Conservation (phyloP, 2,797 vertebrate species). For the Morelia viridis region DNA sequence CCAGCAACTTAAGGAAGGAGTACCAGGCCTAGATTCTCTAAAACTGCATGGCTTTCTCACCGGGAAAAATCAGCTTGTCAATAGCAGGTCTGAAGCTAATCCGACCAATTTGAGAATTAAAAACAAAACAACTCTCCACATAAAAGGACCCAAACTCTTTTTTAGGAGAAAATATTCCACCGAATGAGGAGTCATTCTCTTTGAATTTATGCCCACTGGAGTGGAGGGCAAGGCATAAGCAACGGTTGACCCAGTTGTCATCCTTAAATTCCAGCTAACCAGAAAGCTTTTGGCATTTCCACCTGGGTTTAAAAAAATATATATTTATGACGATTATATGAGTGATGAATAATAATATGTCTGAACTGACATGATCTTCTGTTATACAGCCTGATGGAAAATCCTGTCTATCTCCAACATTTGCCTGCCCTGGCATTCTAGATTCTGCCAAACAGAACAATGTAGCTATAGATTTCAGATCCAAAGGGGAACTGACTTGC, state of each 20-base stretch:
- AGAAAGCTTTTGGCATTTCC: neutral
- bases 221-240: neutral
- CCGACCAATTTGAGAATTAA: neutral
- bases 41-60: neutral
- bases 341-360: neutral
- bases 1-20: neutral
- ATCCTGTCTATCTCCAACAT: neutral
- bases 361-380: neutral
- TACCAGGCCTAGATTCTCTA: neutral
- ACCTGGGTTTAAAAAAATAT: neutral
- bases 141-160: neutral
- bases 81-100: neutral
- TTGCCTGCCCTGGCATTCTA: too few species aligned
- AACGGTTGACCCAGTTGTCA: neutral
- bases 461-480: neutral
- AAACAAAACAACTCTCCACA: neutral
- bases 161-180: neutral
- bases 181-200: neutral
- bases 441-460: neutral
- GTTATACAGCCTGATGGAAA: neutral
- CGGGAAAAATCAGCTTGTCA: neutral
- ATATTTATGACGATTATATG: neutral
- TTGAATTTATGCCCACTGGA: neutral
- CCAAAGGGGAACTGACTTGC: neutral
- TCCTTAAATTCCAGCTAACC: neutral